phyloP scores from a whole-genome alignment of 2,888 invertebrate species.

The Stenoptilia bipunctidactyla region DNA sequence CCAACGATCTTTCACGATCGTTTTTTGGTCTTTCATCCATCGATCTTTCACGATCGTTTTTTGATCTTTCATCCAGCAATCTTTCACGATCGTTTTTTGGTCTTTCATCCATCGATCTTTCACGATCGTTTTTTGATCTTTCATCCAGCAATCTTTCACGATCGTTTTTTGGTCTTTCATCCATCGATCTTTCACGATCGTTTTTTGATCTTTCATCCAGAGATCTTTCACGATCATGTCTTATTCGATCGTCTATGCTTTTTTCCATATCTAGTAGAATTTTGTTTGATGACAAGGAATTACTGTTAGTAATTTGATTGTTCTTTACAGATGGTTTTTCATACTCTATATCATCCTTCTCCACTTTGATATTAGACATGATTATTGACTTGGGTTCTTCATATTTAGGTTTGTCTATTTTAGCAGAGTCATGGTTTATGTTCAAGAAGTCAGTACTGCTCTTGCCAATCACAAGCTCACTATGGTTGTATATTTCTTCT shows the following conservation, averaged over 20 bases:
- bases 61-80: too few species aligned
- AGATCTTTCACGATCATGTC: conserved; percentile 19
- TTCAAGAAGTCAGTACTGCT: conserved; percentile 30
- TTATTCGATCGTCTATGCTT: conserved; percentile 31
- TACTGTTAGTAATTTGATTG: background rate
- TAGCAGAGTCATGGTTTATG: conserved; percentile 22
- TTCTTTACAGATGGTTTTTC: conserved; percentile 49
- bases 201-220: conserved; percentile 30
- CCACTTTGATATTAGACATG: conserved; percentile 30
- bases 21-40: too few species aligned
- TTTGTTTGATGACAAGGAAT: conserved; percentile 16
- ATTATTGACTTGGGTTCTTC: too few species aligned
- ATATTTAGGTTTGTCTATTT: conserved; percentile 20
- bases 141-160: conserved; percentile 29
- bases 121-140: conserved; percentile 22
- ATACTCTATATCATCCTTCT: conserved; percentile 60
- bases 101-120: too few species aligned
- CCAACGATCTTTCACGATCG: too few species aligned
- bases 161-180: conserved; percentile 15
- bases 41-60: too few species aligned
- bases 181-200: conserved; percentile 18
- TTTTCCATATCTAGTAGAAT: conserved; percentile 41
- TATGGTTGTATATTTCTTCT: conserved; percentile 32
- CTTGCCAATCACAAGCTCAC: conserved; percentile 33
- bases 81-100: too few species aligned